Evolutionary conservation across 2,888 invertebrate species (phyloP), one percentile per base, ranked within the genome.

Genomic region (Himalopsyche tibetana): DNA sequence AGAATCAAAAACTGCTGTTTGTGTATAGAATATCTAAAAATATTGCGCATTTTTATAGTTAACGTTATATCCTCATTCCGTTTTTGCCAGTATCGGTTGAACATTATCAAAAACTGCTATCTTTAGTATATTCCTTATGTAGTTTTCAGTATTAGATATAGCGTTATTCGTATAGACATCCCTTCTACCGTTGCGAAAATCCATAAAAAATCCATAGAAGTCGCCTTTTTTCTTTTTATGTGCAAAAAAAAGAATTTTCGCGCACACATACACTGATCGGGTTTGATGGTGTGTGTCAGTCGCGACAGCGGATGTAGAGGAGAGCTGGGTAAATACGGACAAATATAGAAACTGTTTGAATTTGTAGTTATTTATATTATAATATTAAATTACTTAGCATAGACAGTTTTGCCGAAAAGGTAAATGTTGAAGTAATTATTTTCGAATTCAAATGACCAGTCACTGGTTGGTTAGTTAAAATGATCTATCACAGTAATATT

Each of bases 141-240:
- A 74, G 19, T 74, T 74, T 74, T 38, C 38, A 38, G 15, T 15
- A 15, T 74, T 74, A 36, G 74, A 74, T 74, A 74, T 12, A 74
- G 15, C 36, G 74, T 19, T 74, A 2, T 38, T 28, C 12, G 36
- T 38, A 74, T 36, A 74, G 85, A 79, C 79, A 9, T 82, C 85
- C 82, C 17, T 82, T 56, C 85, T 82, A 85, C 55, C 56, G 79
- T 83, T 84, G 69, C 85, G 87, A 88, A 88, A 88, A 88, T 88
- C 87, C 84, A 88, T 88, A 88, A 88, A 87, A 87, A 83, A 85
- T 82, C 82, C 82, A 85, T 85, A 85, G 82, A 85, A 19, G 80
- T 85, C 82, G 82, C 42, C 40, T 81, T 85, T 85, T 85, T 85
- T 82, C 81, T 74, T 74, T 74, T 74, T 36, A 74, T 36, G 74